phyloP scores from a whole-genome alignment of 2,888 invertebrate genomes.

The Gandaritis pyraliata region DNA sequence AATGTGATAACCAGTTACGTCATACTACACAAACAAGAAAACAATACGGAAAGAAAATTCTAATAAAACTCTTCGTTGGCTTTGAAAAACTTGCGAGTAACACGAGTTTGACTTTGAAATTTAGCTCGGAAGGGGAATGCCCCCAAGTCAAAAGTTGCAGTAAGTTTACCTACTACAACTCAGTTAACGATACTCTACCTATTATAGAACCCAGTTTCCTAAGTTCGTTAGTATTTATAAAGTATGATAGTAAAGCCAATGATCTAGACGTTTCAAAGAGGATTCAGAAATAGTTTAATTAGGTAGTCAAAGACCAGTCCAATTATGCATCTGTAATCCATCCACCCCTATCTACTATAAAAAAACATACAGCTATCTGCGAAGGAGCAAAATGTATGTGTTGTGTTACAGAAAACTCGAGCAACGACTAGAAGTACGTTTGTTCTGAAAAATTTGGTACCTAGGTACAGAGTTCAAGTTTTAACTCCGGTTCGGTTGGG shows the following conservation, averaged over 20 bases:
- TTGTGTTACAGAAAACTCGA: slow-evolving; percentile 9
- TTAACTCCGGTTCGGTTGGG: slow-evolving; percentile 28
- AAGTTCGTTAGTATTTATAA: not conserved
- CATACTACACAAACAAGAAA: not conserved
- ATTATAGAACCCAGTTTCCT: not conserved
- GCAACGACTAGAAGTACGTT: slow-evolving; percentile 11
- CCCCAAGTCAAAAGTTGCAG: not conserved
- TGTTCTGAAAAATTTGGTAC: slow-evolving; percentile 29
- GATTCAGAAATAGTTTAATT: too few relatives aligned
- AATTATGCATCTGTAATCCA: too few relatives aligned
- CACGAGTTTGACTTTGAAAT: slow-evolving; percentile 11
- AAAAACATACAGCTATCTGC: too few relatives aligned
- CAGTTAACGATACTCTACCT: not conserved
- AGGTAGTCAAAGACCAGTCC: too few relatives aligned
- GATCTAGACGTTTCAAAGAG: too few relatives aligned
- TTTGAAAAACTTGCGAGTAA: slow-evolving; percentile 12
- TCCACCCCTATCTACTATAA: too few relatives aligned
- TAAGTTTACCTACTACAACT: not conserved
- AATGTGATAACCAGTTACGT: too few relatives aligned
- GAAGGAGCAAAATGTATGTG: too few relatives aligned
- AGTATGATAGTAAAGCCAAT: not conserved
- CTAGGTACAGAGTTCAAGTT: slow-evolving; percentile 24
- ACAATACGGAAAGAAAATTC: not conserved
- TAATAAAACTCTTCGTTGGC: slow-evolving; percentile 8
- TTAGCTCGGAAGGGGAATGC: slow-evolving; percentile 4